These are phyloP conservation scores for Perca flavescens DNA, from an alignment of 2,113 vertebrate species.

Conservation along the genomic window DNA sequence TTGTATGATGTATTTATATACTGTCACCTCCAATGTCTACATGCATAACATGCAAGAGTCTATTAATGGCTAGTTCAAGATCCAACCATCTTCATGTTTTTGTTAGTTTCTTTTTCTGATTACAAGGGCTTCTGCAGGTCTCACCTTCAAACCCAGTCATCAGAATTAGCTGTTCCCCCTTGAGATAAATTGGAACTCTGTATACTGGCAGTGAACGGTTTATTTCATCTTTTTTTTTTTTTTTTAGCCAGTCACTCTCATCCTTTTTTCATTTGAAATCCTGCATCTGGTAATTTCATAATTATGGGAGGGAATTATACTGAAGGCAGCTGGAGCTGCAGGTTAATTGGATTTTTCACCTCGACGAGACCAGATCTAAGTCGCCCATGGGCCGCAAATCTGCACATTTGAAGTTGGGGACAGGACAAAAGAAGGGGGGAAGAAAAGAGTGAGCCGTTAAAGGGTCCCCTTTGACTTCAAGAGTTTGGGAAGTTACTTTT, in stretches of 20 bases:
- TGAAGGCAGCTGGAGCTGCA: conserved; percentile 80
- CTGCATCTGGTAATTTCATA: conserved; percentile 85
- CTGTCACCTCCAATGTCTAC: conserved; percentile 1
- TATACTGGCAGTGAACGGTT: conserved; percentile 63
- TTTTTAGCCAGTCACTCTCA: conserved; percentile 69
- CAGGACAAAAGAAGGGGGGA: conserved; percentile 79
- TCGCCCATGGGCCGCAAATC: conserved; percentile 78
- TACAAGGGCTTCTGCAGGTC: conserved; percentile 61
- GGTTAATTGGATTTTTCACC: conserved; percentile 87
- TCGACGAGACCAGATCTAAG: conserved; percentile 81
- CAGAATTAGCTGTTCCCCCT: conserved; percentile 59
- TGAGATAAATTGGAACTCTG: conserved; percentile 69
- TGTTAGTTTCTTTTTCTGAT: conserved; percentile 58
- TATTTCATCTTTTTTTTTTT: conserved; percentile 77
- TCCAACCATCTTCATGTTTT: conserved; percentile 7
- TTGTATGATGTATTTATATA: background rate
- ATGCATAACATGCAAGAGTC: background rate
- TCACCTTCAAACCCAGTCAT: conserved; percentile 68
- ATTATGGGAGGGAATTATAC: conserved; percentile 86
- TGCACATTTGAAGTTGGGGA: conserved; percentile 80
- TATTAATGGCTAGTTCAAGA: conserved; percentile 21
- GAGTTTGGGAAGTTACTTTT: conserved; percentile 76
- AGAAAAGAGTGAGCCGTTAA: conserved; percentile 72
- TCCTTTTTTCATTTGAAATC: conserved; percentile 84
- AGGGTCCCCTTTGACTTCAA: conserved; percentile 77